Base-by-base conservation (phyloP, 2,797 vertebrate genomes). In the Manis crassicaudata region DNA sequence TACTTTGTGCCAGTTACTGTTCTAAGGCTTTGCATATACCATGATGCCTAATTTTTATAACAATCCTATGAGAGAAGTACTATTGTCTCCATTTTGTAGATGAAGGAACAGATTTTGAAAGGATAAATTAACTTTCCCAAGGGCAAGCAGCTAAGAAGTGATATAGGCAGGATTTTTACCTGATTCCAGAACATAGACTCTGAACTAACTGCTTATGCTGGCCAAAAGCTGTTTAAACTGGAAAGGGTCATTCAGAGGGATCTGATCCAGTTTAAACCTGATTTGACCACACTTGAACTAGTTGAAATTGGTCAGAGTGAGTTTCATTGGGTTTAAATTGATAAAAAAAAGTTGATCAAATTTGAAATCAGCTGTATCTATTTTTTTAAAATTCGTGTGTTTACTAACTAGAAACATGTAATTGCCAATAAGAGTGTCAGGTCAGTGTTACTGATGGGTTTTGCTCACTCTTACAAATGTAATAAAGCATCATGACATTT, bases 91-190 rank as follows among this genome's bases (percentile, higher is more conserved):
- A 13, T 83, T 91, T 92, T 62, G 80, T 77, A 75, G 96, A 84
- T 50, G 86, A 96, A 73, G 92, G 95, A 96, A 96, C 87, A 79
- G 83, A 84, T 84, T 92, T 96, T 50, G 67, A 67, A 95, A 94
- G n/a, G 80, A 0, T 70, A 21, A 75, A 82, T 68, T n/a, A 73
- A 88, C 62, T 72, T 95, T 23, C 37, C 29, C n/a, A 35, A 82
- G 92, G 90, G 43, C 1, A 77, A 50, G 67, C 46, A 94, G 95
- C 52, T 67, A 84, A 46, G 43, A 54, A 18, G 29, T 40, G 96
- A 79, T 35, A 1, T 68, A 86, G 85, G 70, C 72, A 50, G 46
- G 67, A 10, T 94, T 94, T 63, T 14, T 21, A 6, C 16, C 70
- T 54, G 32, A 67, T 84, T 58, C 73, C n/a, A 3, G 18, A 88